phyloP scores from a whole-genome alignment of 2,113 vertebrate species.

The Anarrhichthys ocellatus region DNA sequence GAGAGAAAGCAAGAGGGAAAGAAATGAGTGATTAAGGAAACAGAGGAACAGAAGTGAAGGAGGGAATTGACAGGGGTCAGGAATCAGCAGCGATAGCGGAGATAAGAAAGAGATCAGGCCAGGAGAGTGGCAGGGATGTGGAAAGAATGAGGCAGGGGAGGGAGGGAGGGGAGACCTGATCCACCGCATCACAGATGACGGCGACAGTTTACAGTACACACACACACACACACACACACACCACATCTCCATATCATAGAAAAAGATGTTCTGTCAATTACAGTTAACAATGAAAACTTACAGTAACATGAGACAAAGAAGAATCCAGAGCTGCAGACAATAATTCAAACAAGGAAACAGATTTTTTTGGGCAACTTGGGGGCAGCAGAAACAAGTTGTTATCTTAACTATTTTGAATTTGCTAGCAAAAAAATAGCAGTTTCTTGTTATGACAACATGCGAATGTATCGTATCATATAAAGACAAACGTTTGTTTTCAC shows the following conservation, averaged over 20 bases:
- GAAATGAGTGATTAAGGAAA: slow-evolving; percentile 20
- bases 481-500: too few species aligned
- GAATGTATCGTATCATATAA: too few species aligned
- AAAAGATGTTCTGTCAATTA: too few species aligned
- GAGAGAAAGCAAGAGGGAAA: slow-evolving; percentile 27
- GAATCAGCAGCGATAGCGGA: not conserved
- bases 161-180: not conserved
- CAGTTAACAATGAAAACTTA: too few species aligned
- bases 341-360: too few species aligned
- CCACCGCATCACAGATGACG: not conserved
- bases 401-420: too few species aligned
- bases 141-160: not conserved
- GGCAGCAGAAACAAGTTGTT: too few species aligned
- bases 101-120: slow-evolving; percentile 25
- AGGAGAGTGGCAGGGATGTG: not conserved
- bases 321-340: too few species aligned
- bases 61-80: not conserved
- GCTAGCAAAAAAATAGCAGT: too few species aligned
- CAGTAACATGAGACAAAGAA: too few species aligned
- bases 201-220: slow-evolving; percentile 50
- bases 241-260: slow-evolving; percentile 16
- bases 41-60: not conserved
- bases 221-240: slow-evolving; percentile 4
- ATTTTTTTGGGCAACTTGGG: too few species aligned
- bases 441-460: too few species aligned